Conservation (phyloP, 2,113 vertebrate genomes). For the Stegastes partitus region DNA sequence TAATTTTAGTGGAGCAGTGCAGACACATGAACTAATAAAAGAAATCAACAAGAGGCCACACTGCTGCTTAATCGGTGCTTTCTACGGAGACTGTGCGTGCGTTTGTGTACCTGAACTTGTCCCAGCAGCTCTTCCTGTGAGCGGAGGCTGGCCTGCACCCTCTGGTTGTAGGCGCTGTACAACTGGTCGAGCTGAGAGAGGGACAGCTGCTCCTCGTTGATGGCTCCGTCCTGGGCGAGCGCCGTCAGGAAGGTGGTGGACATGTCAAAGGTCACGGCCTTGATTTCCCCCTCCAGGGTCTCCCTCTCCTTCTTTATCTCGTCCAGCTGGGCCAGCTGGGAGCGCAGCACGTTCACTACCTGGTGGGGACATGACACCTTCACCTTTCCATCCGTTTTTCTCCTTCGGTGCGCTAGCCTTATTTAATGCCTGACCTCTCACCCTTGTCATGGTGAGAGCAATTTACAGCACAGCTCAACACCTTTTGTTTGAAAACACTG, state of each 20-base stretch:
- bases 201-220: constrained; percentile 96
- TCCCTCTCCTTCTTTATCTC: constrained; percentile 94
- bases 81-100: neutral
- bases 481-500: constrained; percentile 5
- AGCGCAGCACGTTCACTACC: constrained; percentile 92
- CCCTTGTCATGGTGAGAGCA: neutral
- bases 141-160: constrained; percentile 91
- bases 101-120: constrained; percentile 84
- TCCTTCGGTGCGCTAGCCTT: neutral
- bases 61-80: neutral
- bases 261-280: constrained; percentile 95
- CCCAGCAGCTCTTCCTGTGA: constrained; percentile 93
- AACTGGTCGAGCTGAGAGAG: constrained; percentile 89
- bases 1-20: too few species aligned
- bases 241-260: constrained; percentile 92
- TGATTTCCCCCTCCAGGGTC: constrained; percentile 92
- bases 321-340: constrained; percentile 89
- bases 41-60: neutral
- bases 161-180: constrained; percentile 91
- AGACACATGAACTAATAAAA: too few species aligned
- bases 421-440: neutral
- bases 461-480: neutral
- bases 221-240: constrained; percentile 92
- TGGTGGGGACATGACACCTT: constrained; percentile 57
- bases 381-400: neutral